Percentiles rank a stretch among this genome's conserved stretches.
Evolutionary conservation across 2,797 vertebrate genomes (phyloP).

Genomic region (Nasua narica): DNA sequence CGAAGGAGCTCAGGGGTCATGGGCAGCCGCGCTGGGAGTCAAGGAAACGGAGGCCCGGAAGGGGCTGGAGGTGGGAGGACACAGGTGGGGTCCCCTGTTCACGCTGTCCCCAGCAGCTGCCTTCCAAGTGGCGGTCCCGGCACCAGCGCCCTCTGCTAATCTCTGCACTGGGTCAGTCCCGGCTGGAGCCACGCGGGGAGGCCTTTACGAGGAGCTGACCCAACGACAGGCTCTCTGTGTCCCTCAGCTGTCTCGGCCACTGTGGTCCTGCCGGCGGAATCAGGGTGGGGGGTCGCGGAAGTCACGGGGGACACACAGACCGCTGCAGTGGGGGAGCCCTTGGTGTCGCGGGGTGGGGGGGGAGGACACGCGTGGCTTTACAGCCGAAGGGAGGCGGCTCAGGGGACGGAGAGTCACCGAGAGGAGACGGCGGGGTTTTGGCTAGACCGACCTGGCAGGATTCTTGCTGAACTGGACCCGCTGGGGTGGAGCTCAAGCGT

Average conservation of each 20-base stretch:
- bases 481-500: not conserved
- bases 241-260: not conserved
- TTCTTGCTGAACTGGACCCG: not conserved
- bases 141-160: not conserved
- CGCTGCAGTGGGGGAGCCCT: not conserved
- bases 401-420: not conserved
- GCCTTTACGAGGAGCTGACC: not conserved
- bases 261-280: not conserved
- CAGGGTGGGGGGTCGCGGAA: not conserved
- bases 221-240: not conserved
- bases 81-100: not conserved
- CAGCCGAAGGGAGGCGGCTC: not conserved
- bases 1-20: not conserved
- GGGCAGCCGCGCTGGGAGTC: rapidly evolving
- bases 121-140: not conserved
- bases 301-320: not conserved
- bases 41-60: not conserved
- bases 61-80: not conserved
- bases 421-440: not conserved
- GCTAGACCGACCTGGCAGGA: not conserved
- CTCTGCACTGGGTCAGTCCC: not conserved
- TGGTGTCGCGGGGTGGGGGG: not conserved
- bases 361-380: too few relatives aligned
- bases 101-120: not conserved
- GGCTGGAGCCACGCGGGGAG: not conserved